These are phyloP conservation scores for Callosobruchus maculatus DNA, from an alignment of 2,888 invertebrate species.

Conservation along the genomic window DNA sequence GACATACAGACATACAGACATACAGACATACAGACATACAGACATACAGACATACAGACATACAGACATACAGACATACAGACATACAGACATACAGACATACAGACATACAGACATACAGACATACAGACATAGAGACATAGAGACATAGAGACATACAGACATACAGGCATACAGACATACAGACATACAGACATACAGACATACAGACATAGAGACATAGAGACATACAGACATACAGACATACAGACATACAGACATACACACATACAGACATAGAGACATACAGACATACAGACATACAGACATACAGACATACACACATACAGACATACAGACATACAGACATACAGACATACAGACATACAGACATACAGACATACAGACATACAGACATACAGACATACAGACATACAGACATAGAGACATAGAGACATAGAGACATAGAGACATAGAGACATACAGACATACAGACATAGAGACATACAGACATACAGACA, in stretches of 20 bases:
- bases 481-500: too few relatives aligned
- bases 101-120: conserved; percentile 2
- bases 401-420: too few relatives aligned
- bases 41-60: conserved; percentile 3
- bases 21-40: conserved; percentile 4
- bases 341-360: too few relatives aligned
- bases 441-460: too few relatives aligned
- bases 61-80: conserved; percentile 3
- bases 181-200: too few relatives aligned
- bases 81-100: conserved; percentile 3
- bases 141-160: too few relatives aligned
- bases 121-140: conserved; percentile 3
- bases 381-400: too few relatives aligned
- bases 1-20: conserved; percentile 3
- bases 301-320: neutral
- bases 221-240: conserved; percentile 3
- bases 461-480: too few relatives aligned
- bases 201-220: too few relatives aligned
- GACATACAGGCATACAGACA: conserved; percentile 4
- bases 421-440: too few relatives aligned
- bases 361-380: too few relatives aligned
- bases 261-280: conserved; percentile 1
- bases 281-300: neutral
- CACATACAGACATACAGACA: neutral
- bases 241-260: neutral